Evolutionary conservation across 2,888 invertebrate genomes (phyloP).

Genomic region (Parnassius mnemosyne): DNA sequence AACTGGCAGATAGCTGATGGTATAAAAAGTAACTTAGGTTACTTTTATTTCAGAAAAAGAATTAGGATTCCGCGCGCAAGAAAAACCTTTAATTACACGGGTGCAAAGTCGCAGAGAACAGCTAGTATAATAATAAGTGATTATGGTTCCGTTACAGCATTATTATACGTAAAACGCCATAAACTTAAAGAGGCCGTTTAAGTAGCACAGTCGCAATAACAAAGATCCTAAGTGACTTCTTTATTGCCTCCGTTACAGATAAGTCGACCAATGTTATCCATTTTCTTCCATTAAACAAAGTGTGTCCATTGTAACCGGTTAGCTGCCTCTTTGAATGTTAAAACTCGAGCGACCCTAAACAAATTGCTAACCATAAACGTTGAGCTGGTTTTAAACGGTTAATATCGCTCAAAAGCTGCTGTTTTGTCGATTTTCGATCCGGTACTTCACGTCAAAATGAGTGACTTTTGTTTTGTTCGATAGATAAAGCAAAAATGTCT

Average conservation of each 20-base stretch:
- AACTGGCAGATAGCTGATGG: no score
- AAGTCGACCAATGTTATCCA: conserved; percentile 60
- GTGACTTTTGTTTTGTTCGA: no score
- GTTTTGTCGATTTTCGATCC: no score
- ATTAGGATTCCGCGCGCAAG: no score
- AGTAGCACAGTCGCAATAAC: conserved; percentile 55
- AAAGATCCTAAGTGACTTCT: conserved; percentile 60
- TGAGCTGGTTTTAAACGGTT: no score
- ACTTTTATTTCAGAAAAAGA: no score
- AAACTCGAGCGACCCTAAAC: conserved; percentile 32
- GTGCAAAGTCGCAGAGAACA: no score
- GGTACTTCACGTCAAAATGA: no score
- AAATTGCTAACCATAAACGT: conserved; percentile 26
- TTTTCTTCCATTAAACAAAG: conserved; percentile 68
- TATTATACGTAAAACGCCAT: conserved; percentile 28
- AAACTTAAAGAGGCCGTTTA: conserved; percentile 35
- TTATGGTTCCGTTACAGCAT: conserved; percentile 27
- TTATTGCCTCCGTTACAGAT: conserved; percentile 65
- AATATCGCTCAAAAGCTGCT: no score
- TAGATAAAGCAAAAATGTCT: no score
- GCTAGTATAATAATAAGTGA: background rate
- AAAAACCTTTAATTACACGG: no score
- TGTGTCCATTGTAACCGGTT: conserved; percentile 58
- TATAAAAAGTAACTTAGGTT: no score
- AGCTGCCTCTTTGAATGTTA: conserved; percentile 38